Percentiles rank a stretch among this genome's conserved stretches.
These are phyloP conservation scores for Sebastes melanostomus DNA, from an alignment of 2,797 vertebrate species.

Conservation along the genomic window DNA sequence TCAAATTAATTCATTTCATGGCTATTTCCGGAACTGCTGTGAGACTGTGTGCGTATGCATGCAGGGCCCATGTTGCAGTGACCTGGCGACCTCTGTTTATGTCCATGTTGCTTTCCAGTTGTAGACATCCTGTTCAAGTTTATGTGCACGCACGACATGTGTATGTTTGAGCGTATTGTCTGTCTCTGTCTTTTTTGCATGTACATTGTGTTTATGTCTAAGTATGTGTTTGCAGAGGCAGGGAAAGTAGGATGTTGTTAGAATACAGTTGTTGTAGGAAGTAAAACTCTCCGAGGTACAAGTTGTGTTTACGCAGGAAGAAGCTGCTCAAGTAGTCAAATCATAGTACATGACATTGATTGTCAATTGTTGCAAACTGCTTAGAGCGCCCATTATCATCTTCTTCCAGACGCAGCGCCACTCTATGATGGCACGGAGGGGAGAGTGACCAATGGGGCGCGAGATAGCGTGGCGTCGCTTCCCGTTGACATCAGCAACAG, in stretches of 20 bases:
- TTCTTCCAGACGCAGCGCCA: slow-evolving; percentile 79
- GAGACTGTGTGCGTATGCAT: slow-evolving; percentile 33
- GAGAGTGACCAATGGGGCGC: slow-evolving; percentile 77
- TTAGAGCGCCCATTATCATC: slow-evolving; percentile 72
- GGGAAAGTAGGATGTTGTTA: slow-evolving; percentile 8
- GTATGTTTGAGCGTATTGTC: slow-evolving; percentile 5
- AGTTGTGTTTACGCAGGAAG: not conserved
- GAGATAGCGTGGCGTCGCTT: slow-evolving; percentile 71
- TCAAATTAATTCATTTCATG: no score
- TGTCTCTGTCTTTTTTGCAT: slow-evolving; percentile 28
- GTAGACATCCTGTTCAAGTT: slow-evolving; percentile 16
- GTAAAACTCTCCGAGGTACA: not conserved
- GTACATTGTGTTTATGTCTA: slow-evolving; percentile 27
- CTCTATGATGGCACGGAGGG: slow-evolving; percentile 74
- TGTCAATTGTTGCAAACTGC: slow-evolving; percentile 48
- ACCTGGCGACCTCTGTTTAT: not conserved
- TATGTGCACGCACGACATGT: not conserved
- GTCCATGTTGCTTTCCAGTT: not conserved
- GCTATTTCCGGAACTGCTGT: no score
- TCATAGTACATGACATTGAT: slow-evolving; percentile 6
- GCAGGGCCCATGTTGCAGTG: slow-evolving; percentile 18
- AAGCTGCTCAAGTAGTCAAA: not conserved
- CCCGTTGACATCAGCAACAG: slow-evolving; percentile 75
- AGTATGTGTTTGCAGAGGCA: slow-evolving; percentile 4
- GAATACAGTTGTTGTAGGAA: not conserved